Evolutionary conservation across 1,140 invertebrate species (phyloP), one percentile per base, ranked within the genome.

Genomic region (Heterodera schachtii): DNA sequence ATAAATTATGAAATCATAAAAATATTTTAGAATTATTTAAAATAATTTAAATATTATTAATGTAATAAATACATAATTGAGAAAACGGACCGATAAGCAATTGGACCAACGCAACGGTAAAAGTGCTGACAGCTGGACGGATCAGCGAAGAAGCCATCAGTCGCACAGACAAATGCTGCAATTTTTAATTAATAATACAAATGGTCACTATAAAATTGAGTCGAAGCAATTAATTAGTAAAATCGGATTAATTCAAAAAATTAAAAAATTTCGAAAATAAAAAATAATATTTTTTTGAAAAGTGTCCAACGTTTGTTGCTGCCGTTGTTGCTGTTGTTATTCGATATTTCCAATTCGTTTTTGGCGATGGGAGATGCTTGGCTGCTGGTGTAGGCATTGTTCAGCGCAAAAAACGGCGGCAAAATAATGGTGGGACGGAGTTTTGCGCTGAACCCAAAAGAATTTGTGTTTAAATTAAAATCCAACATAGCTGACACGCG

Each of bases 71-170:
- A n/a, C n/a, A n/a, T n/a, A 64, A 64, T 19, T n/a, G 2, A 64
- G 19, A 64, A 19, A 21, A 13, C 21, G 43, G 3, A 78, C 77
- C 84, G 84, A 64, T 86, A 86, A 11, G 85, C 76, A 31, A 71
- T 82, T 21, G 76, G 16, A 16, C 75, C 80, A 16, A 85, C 86
- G 71, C 85, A 86, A n/a, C 86, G 86, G 52, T 87, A 86, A 70
- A 86, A 86, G 31, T 87, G 83, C 9, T 43, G 46, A 75, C 85
- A 86, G 79, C 69, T 82, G 21, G 57, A 57, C 9, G 86, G 86
- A 52, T 86, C 85, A 11, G 82, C 47, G 69, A 78, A 87, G 64
- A 86, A 86, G 3, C 84, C 86, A 43, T 87, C 86, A n/a, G 75
- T 44, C 13, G 46, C 43, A 64, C 84, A 85, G 49, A 75, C 81